Base-by-base conservation (phyloP, 2,797 vertebrate species). In the Eutrigla gurnardus region DNA sequence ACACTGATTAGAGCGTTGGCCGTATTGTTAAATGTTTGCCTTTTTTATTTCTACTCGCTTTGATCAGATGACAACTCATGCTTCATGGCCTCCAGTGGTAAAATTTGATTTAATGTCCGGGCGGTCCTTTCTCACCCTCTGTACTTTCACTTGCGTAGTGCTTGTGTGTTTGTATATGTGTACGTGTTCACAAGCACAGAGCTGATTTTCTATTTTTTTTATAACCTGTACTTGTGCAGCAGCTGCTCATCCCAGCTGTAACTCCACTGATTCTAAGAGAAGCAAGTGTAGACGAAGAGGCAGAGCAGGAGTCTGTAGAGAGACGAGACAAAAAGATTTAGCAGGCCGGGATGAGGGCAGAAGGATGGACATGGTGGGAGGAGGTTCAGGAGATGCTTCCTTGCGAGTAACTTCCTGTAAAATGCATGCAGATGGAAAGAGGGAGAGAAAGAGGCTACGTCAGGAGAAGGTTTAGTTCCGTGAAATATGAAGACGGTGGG, bases 91-190 rank as follows among this genome's bases (percentile, higher is more conserved):
- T 25, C 25, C 25, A 25, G 25, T 81, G 77, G 84, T 75, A 69
- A 65, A 46, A 83, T 86, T 52, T 39, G 70, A 82, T 83, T 74
- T 42, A 50, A 72, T 79, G 37, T 80, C 82, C 62, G 36, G 39
- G 15, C 61, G 58, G 64, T 50, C 73, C 47, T 75, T 57, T 73
- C 60, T 45, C n/a, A 54, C 43, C 8, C 6, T 6, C 65, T 73
- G 35, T 49, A 64, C 65, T 58, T 70, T 67, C 14, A 54, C 35
- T 14, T 5, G 11, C 1, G 1, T 17, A 1, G 64, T 32, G 18
- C 2, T 1, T 33, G 50, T 62, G 33, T 18, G 5, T 54, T 49
- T 52, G 46, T 57, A 3, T 6, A 5, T 70, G 59, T 8, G 55
- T 50, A 67, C 10, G 39, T 76, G 59, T 76, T 55, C 39, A 4